Base-by-base conservation (phyloP, 37 sponge, comb jelly and placozoan genomes). In the Hormiphora californensis region DNA sequence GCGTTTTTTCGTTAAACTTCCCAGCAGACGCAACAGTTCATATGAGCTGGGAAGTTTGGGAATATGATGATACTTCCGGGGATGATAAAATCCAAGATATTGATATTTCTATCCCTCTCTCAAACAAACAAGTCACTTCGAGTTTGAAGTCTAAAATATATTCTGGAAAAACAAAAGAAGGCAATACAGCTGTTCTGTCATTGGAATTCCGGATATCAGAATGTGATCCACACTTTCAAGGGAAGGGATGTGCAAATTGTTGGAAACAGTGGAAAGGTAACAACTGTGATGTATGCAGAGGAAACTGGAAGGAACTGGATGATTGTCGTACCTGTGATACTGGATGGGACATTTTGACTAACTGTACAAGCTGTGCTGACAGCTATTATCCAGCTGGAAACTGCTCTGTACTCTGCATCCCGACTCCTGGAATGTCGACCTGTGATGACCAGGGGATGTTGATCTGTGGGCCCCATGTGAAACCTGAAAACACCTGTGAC, bases 261-360 rank as follows among this genome's bases (percentile, higher is more conserved):
- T 7, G 1, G 4, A 39, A 11, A 65, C 31, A 39, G 1, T 36
- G 35, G 37, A 32, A 27, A 28, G 67, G 67, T 36, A 39, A 65
- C 7, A 65, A 65, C 67, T 65, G 67, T 65, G 67, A 65, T 32
- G 67, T 28, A 28, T 65, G 67, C 35, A 19, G 9, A 33, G 30
- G 15, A 15, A 39, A 39, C 4, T 28, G 30, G 67, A 32, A 15
- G 32, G 67, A 39, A 27, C 5, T 7, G 67, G 30, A n/a, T n/a
- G n/a, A n/a, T n/a, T n/a, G n/a, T n/a, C n/a, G n/a, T n/a, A n/a
- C n/a, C n/a, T n/a, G n/a, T n/a, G n/a, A n/a, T n/a, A n/a, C n/a
- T n/a, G n/a, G n/a, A n/a, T n/a, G n/a, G n/a, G n/a, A n/a, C n/a
- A n/a, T n/a, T n/a, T n/a, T n/a, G n/a, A n/a, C n/a, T n/a, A n/a